phyloP scores from a whole-genome alignment of 1,140 invertebrate genomes.

The Pararge aegeria region DNA sequence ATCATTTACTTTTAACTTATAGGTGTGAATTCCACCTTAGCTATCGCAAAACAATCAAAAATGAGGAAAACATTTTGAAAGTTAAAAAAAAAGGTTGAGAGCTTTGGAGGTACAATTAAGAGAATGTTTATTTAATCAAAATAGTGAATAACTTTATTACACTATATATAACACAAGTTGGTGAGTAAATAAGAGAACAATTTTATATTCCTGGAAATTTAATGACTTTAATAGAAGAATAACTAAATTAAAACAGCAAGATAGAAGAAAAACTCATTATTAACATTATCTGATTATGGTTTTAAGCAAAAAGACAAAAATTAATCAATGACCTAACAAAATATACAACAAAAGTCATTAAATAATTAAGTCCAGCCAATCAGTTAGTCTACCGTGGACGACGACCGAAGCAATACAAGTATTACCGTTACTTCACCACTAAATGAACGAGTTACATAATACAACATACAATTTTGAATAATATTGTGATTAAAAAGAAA shows the following conservation, averaged over 20 bases:
- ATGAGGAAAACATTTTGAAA: too few species aligned
- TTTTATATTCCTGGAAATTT: slow-evolving; percentile 74
- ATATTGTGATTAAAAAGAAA: slow-evolving; percentile 77
- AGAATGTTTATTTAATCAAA: slow-evolving; percentile 6
- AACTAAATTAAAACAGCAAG: slow-evolving; percentile 80
- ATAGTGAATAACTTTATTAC: slow-evolving; percentile 17
- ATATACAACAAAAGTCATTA: slow-evolving; percentile 80
- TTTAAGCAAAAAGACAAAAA: slow-evolving; percentile 71
- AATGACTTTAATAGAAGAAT: slow-evolving; percentile 80
- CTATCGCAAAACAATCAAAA: too few species aligned
- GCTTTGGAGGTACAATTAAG: neutral
- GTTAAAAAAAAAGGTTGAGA: neutral
- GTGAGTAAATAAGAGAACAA: slow-evolving; percentile 32
- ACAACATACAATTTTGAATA: slow-evolving; percentile 79
- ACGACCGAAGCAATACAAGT: slow-evolving; percentile 55
- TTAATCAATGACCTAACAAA: slow-evolving; percentile 80
- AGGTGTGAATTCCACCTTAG: too few species aligned
- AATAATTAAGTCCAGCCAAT: slow-evolving; percentile 75
- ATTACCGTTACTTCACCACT: slow-evolving; percentile 58
- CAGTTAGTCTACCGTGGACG: slow-evolving; percentile 60
- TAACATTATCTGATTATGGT: slow-evolving; percentile 74
- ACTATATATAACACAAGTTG: slow-evolving; percentile 26
- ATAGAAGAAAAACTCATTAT: slow-evolving; percentile 75
- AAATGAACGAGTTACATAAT: slow-evolving; percentile 74
- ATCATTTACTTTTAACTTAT: too few species aligned